Conservation (phyloP, 2,113 vertebrate species). For the Anolis sagrei region DNA sequence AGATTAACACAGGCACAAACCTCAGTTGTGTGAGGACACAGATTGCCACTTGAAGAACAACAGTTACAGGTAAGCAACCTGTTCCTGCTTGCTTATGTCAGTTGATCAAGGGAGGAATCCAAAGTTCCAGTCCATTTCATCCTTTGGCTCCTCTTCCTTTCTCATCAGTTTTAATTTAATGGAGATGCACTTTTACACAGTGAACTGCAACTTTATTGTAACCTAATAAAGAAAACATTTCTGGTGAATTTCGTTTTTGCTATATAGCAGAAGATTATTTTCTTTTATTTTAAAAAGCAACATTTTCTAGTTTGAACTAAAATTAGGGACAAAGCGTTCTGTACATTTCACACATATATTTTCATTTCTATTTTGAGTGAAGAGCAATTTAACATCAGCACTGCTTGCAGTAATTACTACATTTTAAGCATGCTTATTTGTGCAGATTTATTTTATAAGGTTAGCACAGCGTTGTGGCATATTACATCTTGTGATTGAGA, state of each 20-base stretch:
- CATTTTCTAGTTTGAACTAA: neutral
- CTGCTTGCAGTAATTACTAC: neutral
- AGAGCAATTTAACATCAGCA: neutral
- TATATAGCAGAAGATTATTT: neutral
- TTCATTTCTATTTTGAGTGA: neutral
- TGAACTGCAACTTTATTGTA: neutral
- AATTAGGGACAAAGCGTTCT: neutral
- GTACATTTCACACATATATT: neutral
- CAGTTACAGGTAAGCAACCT: too few species aligned
- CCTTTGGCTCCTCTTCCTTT: too few species aligned
- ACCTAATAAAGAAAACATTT: neutral
- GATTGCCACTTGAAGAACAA: too few species aligned
- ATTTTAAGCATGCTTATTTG: slow-evolving; percentile 39
- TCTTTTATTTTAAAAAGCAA: neutral
- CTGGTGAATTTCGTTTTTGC: neutral
- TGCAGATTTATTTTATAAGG: slow-evolving; percentile 29
- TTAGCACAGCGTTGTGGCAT: neutral
- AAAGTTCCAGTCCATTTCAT: too few species aligned
- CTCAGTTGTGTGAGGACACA: too few species aligned
- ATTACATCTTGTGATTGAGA: neutral
- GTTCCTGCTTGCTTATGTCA: too few species aligned
- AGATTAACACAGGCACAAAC: too few species aligned
- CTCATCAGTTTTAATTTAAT: too few species aligned
- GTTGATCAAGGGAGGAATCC: too few species aligned
- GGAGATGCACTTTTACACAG: neutral